Evolutionary conservation across 2,797 vertebrate species (phyloP).

Genomic region (Acomys russatus): DNA sequence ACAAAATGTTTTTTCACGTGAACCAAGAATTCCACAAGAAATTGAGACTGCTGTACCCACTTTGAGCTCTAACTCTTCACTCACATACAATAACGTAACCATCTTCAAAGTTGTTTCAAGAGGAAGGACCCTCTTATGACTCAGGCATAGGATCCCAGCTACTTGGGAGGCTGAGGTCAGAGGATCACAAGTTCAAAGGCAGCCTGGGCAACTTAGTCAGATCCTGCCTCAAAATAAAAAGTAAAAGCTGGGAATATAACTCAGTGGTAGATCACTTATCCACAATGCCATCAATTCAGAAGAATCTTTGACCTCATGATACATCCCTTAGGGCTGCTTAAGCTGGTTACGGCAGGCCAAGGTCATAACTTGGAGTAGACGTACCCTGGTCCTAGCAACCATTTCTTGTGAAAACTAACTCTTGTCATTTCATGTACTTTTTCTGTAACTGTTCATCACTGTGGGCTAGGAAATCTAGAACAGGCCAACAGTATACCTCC

Average conservation of each 20-base stretch:
- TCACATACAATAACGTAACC: neutral
- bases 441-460: neutral
- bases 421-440: neutral
- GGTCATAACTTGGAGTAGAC: neutral
- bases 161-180: neutral
- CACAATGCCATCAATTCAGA: neutral
- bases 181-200: neutral
- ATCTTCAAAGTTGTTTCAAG: slow-evolving; percentile 10
- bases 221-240: neutral
- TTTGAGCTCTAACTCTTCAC: neutral
- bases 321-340: neutral
- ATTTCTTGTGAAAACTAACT: neutral
- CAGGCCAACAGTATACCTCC: neutral
- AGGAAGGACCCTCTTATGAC: neutral
- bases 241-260: neutral
- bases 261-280: neutral
- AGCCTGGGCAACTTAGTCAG: neutral
- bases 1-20: neutral
- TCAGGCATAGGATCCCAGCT: neutral
- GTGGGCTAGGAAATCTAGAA: neutral
- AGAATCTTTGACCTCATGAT: neutral
- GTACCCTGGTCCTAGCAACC: neutral
- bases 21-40: slow-evolving; percentile 16
- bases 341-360: neutral
- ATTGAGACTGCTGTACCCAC: neutral